Base-by-base conservation (phyloP, 2,888 invertebrate species). In the Phanerotoma sp. region DNA sequence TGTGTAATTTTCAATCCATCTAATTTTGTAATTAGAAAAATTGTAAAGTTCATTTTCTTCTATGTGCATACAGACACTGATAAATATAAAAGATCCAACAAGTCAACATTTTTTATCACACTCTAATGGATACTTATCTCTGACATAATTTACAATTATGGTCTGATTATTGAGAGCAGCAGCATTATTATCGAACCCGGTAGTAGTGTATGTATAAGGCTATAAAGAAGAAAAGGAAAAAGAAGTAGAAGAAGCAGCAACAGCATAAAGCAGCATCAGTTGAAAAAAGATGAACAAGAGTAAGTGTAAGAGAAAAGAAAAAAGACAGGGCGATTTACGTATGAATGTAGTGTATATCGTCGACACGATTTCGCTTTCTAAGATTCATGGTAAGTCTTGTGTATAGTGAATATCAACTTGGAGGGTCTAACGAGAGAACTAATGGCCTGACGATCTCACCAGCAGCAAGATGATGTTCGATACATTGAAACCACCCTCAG, bases 361-460 rank as follows among this genome's bases (percentile, higher is more conserved):
- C 53, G 61, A 61, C 51, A 57, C 50, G 60, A 60, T 61, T 58
- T 56, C 60, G 63, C 63, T 68, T 66, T 66, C 62, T 62, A 63
- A 57, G 63, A 63, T 64, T 62, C 63, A 58, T 60, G 42, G 58
- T 45, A 54, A 56, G 57, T 9, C 58, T 49, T 21, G 42, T 46
- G 50, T 47, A 44, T 47, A 40, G 51, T n/a, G n/a, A n/a, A 3
- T 9, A 25, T 25, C 25, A 25, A 25, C 25, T 25, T 25, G 25
- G 25, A 25, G 25, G 51, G 50, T 51, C 59, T 63, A 63, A 67
- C 65, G 63, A 66, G 64, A 57, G 51, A 57, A 60, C 59, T 67
- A 65, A 66, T 62, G 63, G 61, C 48, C 58, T 45, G 46, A 47
- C 15, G 60, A 64, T 66, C 62, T 63, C 48, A 56, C 47, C 56